These are phyloP conservation scores for Anhinga anhinga DNA, from an alignment of 2,113 vertebrate species.

Conservation along the genomic window DNA sequence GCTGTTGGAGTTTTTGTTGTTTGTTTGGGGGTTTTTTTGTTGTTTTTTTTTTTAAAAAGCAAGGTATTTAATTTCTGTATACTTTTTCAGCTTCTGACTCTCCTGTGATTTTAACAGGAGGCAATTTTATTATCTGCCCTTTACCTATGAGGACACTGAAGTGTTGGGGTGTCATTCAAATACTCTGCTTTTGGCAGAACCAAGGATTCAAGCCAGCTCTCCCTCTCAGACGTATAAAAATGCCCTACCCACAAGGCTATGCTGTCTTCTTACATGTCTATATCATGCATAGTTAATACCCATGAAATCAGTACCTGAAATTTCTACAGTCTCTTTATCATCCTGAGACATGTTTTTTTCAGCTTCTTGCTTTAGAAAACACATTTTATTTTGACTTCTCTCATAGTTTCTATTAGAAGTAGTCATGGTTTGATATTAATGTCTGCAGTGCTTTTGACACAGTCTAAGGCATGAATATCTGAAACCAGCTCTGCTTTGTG, in stretches of 20 bases:
- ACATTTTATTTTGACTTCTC: constrained; percentile 23
- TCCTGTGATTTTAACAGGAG: not conserved
- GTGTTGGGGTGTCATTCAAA: not conserved
- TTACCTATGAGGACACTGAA: not conserved
- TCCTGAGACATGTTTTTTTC: not conserved
- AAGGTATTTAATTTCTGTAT: not conserved
- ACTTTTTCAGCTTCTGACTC: not conserved
- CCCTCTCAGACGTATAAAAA: not conserved
- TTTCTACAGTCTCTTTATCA: constrained; percentile 33
- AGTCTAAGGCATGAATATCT: constrained; percentile 33
- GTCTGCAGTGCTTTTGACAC: constrained; percentile 42
- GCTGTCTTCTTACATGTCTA: not conserved
- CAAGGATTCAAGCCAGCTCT: not conserved
- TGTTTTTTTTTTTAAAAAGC: not conserved
- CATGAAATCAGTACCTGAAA: constrained; percentile 43
- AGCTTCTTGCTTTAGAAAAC: constrained; percentile 30
- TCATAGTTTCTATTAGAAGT: constrained; percentile 25
- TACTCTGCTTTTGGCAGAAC: not conserved
- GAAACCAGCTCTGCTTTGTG: constrained; percentile 23
- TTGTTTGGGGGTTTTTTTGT: too few species aligned
- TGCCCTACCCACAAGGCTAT: constrained; percentile 5
- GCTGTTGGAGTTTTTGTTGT: not conserved
- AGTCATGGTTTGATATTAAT: constrained; percentile 60
- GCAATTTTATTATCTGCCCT: not conserved
- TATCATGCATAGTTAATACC: constrained; percentile 4